Conservation (phyloP, 2,113 vertebrate species). For the Melozone crissalis region DNA sequence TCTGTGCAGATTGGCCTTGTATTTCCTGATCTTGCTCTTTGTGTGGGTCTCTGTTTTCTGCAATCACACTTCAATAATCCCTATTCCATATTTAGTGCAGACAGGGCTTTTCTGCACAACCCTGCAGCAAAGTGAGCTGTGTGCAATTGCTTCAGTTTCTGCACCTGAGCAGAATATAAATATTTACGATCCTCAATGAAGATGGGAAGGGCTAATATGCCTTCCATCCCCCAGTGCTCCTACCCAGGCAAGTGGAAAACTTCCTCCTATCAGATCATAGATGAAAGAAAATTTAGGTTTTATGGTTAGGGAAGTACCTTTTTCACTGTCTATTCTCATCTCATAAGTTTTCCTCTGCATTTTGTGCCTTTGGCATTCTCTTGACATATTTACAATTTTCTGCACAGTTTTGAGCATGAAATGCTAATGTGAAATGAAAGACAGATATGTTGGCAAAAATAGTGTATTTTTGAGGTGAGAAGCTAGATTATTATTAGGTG, state of each 20-base stretch:
- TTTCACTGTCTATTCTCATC: neutral
- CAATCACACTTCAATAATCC: neutral
- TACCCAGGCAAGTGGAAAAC: neutral
- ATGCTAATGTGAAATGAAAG: neutral
- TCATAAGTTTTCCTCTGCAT: neutral
- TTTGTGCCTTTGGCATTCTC: neutral
- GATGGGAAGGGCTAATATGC: neutral
- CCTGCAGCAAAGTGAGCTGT: neutral
- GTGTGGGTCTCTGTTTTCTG: neutral
- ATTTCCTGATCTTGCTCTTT: neutral
- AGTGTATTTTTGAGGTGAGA: neutral
- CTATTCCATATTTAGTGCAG: neutral
- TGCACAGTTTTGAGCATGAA: neutral
- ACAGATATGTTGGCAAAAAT: neutral
- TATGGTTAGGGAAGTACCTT: neutral
- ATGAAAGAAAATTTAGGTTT: neutral
- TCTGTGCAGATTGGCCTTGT: neutral
- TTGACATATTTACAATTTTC: neutral
- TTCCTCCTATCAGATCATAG: neutral
- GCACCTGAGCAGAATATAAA: neutral
- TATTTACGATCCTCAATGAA: neutral
- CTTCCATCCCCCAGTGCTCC: neutral
- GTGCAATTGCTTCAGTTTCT: neutral
- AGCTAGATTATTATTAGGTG: neutral
- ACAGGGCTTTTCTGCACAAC: neutral